phyloP scores from a whole-genome alignment of 1,140 invertebrate species.

The Diorhabda sublineata region DNA sequence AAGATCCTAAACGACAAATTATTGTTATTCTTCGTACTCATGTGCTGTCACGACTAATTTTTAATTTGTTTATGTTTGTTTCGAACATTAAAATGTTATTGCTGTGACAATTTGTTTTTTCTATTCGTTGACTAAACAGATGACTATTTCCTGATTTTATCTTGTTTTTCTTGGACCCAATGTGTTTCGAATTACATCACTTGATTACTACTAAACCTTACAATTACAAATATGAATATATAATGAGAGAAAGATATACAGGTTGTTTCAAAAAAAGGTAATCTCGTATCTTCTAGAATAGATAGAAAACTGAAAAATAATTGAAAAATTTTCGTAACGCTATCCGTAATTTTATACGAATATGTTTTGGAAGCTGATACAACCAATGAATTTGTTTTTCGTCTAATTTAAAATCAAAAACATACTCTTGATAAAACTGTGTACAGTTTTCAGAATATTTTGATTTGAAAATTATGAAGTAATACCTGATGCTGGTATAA shows the following conservation, averaged over 20 bases:
- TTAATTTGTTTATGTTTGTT: slow-evolving; percentile 17
- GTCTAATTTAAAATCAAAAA: too few species aligned
- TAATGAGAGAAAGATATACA: background rate
- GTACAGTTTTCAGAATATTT: too few species aligned
- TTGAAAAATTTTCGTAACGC: too few species aligned
- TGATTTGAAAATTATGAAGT: too few species aligned
- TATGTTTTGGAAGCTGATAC: too few species aligned
- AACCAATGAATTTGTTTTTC: too few species aligned
- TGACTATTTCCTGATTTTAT: slow-evolving; percentile 15
- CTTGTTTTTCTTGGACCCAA: slow-evolving; percentile 13
- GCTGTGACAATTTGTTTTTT: slow-evolving; percentile 15
- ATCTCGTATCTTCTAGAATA: too few species aligned
- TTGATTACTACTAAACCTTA: background rate
- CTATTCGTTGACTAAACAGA: slow-evolving; percentile 10
- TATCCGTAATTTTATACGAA: too few species aligned
- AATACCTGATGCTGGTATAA: too few species aligned
- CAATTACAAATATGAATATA: background rate
- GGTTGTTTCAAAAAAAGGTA: background rate
- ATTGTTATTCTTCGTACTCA: slow-evolving; percentile 8
- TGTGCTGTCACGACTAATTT: slow-evolving; percentile 10
- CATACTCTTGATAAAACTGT: too few species aligned
- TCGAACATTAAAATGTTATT: slow-evolving; percentile 10
- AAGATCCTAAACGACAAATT: slow-evolving; percentile 14
- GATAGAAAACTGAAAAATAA: too few species aligned
- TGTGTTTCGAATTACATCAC: slow-evolving; percentile 11